Percentiles rank a stretch among this genome's conserved stretches.
Conservation (phyloP, 2,797 vertebrate species). For the Coregonus suidteri region DNA sequence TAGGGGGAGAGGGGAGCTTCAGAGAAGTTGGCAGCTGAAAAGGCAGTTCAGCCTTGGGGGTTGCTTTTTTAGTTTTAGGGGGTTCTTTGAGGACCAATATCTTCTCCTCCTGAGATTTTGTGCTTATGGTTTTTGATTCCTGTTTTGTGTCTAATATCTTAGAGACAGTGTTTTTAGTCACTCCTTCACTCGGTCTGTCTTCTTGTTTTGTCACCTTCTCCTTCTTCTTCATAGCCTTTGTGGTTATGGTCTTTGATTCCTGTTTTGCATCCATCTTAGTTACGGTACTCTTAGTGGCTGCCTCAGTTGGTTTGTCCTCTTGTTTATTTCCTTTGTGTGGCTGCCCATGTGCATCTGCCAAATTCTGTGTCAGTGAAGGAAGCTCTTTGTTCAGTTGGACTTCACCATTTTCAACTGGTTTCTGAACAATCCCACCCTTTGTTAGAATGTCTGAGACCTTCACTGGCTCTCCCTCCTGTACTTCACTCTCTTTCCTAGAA, state of each 20-base stretch:
- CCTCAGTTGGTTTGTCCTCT: slow-evolving; percentile 40
- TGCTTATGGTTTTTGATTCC: neutral
- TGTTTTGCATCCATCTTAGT: slow-evolving; percentile 12
- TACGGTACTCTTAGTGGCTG: neutral
- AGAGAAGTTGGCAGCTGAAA: slow-evolving; percentile 46
- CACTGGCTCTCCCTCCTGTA: slow-evolving; percentile 32
- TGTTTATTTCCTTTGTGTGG: slow-evolving; percentile 39
- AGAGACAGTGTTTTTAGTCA: neutral
- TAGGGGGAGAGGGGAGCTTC: slow-evolving; percentile 24
- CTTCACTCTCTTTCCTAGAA: slow-evolving; percentile 26
- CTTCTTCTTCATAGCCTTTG: neutral
- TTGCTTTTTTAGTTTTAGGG: slow-evolving; percentile 19
- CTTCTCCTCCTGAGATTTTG: slow-evolving; percentile 6
- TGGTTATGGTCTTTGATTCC: slow-evolving; percentile 18
- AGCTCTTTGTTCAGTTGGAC: slow-evolving; percentile 58
- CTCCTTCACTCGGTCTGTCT: neutral
- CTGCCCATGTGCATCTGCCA: slow-evolving; percentile 26
- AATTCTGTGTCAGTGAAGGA: slow-evolving; percentile 42
- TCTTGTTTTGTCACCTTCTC: neutral
- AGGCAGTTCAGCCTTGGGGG: slow-evolving; percentile 9
- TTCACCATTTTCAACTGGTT: slow-evolving; percentile 58
- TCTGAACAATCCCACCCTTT: slow-evolving; percentile 50
- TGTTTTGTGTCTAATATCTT: neutral
- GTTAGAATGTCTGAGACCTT: slow-evolving; percentile 45
- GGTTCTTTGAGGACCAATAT: slow-evolving; percentile 3